Evolutionary conservation across 2,113 vertebrate genomes (phyloP).

Genomic region (Sterrhoptilus dennistouni): DNA sequence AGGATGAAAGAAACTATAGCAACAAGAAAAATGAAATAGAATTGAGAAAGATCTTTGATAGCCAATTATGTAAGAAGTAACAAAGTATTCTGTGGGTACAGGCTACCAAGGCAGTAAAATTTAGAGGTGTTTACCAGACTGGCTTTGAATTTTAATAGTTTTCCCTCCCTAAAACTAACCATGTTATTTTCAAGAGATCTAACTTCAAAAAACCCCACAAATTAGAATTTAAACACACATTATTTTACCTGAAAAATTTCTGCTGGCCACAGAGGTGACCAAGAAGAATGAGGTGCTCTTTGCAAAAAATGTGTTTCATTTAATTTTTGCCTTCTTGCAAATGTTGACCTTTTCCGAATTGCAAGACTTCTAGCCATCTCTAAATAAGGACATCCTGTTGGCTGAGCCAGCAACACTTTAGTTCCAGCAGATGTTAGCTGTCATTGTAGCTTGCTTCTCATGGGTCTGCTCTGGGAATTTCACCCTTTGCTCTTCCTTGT

Average conservation of each 20-base stretch:
- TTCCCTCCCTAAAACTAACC: not conserved
- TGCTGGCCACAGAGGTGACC: not conserved
- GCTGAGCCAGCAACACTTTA: not conserved
- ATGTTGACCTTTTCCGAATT: not conserved
- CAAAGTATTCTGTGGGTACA: not conserved
- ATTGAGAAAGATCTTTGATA: not conserved
- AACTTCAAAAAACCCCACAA: not conserved
- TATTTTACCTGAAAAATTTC: not conserved
- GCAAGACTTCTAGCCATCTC: not conserved
- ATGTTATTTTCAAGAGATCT: not conserved
- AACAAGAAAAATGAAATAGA: not conserved
- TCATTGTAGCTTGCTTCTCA: not conserved
- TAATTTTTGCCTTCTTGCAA: not conserved
- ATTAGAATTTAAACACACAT: not conserved
- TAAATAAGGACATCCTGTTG: not conserved
- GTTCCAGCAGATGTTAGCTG: not conserved
- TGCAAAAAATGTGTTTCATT: not conserved
- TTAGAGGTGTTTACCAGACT: not conserved
- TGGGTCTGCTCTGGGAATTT: not conserved
- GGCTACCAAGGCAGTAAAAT: not conserved
- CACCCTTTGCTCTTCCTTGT: not conserved
- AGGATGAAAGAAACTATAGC: not conserved
- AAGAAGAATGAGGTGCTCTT: not conserved
- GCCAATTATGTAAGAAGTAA: not conserved
- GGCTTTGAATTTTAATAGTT: not conserved